These are phyloP conservation scores for Drosophila emarginata DNA, from an alignment of 2,888 invertebrate genomes.

Conservation along the genomic window DNA sequence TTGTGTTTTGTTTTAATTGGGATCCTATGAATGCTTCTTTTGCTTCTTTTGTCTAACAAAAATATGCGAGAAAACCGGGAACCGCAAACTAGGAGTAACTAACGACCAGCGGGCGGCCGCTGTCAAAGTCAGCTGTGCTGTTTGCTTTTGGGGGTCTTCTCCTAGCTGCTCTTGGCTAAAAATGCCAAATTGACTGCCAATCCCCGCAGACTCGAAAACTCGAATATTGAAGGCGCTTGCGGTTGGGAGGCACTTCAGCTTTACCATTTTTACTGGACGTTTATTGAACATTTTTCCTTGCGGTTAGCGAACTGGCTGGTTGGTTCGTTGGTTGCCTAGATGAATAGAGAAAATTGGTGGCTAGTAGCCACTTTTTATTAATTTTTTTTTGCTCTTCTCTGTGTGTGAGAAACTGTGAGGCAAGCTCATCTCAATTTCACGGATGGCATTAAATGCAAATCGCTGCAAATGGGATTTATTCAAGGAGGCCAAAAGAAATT, in stretches of 20 bases:
- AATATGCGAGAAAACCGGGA: constrained; percentile 34
- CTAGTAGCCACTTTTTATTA: constrained; percentile 49
- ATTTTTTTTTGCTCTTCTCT: constrained; percentile 39
- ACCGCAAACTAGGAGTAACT: constrained; percentile 75
- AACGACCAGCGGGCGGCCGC: constrained; percentile 58
- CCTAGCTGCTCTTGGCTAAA: constrained; percentile 32
- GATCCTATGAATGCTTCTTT: constrained; percentile 13
- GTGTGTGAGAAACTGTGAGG: constrained; percentile 7
- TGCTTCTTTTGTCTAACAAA: constrained; percentile 40
- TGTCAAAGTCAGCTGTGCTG: constrained; percentile 65
- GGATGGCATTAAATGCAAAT: constrained; percentile 79
- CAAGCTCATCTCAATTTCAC: constrained; percentile 66
- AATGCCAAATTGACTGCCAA: constrained; percentile 69
- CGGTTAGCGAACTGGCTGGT: constrained; percentile 40
- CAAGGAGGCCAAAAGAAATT: constrained; percentile 45
- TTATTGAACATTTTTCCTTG: constrained; percentile 77
- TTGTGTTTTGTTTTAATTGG: constrained; percentile 60
- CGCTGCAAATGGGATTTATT: constrained; percentile 71
- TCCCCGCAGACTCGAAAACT: constrained; percentile 31
- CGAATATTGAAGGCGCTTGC: constrained; percentile 72
- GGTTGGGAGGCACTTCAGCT: constrained; percentile 48
- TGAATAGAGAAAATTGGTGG: constrained; percentile 18
- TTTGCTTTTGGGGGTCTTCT: background rate
- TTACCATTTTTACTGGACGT: constrained; percentile 59
- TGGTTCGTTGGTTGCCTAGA: constrained; percentile 12